A percentile compares a stretch with the other conserved stretches of the same genome.
These are phyloP conservation scores for Hypselothyrea guttata DNA, from an alignment of 2,888 invertebrate genomes.

Conservation along the genomic window DNA sequence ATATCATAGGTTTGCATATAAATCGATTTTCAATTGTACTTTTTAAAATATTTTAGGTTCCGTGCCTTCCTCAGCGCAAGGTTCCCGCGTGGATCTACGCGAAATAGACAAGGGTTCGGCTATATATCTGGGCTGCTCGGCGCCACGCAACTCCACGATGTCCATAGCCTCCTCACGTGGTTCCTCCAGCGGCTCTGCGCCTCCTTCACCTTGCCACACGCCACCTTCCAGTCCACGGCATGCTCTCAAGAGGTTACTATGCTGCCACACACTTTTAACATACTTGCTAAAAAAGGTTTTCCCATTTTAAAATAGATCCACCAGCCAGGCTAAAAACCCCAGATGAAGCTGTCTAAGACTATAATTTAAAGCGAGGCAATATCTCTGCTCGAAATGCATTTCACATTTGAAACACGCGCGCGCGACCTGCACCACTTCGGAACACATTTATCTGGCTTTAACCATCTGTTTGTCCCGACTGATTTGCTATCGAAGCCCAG, in stretches of 20 bases:
- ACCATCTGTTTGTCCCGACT: too few species aligned
- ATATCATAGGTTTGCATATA: background rate
- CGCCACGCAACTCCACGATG: slow-evolving; percentile 77
- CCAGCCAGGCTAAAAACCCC: slow-evolving; percentile 72
- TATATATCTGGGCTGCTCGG: slow-evolving; percentile 84
- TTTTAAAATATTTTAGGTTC: too few species aligned
- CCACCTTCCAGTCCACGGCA: slow-evolving; percentile 90
- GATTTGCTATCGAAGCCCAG: too few species aligned
- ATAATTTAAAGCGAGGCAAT: slow-evolving; percentile 5
- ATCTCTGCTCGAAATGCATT: slow-evolving; percentile 23
- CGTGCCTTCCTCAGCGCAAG: slow-evolving; percentile 88
- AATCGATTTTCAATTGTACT: too few species aligned
- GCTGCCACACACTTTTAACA: too few species aligned
- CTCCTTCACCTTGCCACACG: slow-evolving; percentile 89
- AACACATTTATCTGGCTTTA: slow-evolving; percentile 18
- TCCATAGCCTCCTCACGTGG: slow-evolving; percentile 83
- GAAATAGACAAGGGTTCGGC: slow-evolving; percentile 85
- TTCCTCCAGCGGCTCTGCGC: slow-evolving; percentile 86
- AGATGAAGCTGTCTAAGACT: slow-evolving; percentile 67
- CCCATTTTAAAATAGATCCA: slow-evolving; percentile 52
- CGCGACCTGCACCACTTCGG: slow-evolving; percentile 45
- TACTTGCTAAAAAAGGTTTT: too few species aligned
- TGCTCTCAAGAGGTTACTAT: slow-evolving; percentile 83
- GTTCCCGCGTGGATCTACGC: slow-evolving; percentile 87
- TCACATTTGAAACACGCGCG: slow-evolving; percentile 32